Evolutionary conservation across 30 jellyfish, hydroid and myxozoan species (phyloP), one percentile per base, ranked within the genome.

Genomic region (Sanderia malayensis): DNA sequence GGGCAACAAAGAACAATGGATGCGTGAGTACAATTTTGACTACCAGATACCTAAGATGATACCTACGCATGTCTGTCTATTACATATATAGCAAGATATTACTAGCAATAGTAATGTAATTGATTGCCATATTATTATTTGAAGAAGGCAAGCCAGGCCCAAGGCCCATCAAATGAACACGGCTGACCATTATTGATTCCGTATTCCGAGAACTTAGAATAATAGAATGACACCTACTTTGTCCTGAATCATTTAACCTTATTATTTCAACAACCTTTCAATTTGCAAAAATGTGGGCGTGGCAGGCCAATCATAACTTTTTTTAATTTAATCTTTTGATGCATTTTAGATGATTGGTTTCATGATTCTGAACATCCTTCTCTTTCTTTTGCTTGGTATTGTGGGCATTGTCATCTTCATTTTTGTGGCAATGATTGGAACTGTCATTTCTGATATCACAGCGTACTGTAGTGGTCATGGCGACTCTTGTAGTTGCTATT

Each of bases 1-100:
- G 97, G 1, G 79, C 88, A 9, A 89, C 97, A 34, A 89, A 83
- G 81, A 89, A 75, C 44, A 70, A 71, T 25, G 73, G 97, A 19
- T 91, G 89, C 15, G 97, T 89, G 75, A 75, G 97, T 71, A 13
- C 2, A 2, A 25, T 25, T n/a, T 3, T 9, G 19, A 11, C 9
- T 3, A 0, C 7, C 69, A 20, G n/a, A 31, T 27, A 9, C n/a
- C 58, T 18, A 28, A 17, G 8, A 4, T 20, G 46, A 7, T 61
- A 6, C 22, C 73, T 27, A 23, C 20, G 10, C 15, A 6, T 8
- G 8, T 41, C 11, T 8, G 8, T 41, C 8, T 41, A 6, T 8
- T 15, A 41, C 11, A 8, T 41, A 41, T 8, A 15, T 41, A 41
- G 8, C 55, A 41, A 41, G 15, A 8, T 6, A 41, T 41, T 15